Percentiles rank a stretch among this genome's conserved stretches.
Evolutionary conservation across 2,113 vertebrate species (phyloP).

Genomic region (Toxotes jaculatrix): DNA sequence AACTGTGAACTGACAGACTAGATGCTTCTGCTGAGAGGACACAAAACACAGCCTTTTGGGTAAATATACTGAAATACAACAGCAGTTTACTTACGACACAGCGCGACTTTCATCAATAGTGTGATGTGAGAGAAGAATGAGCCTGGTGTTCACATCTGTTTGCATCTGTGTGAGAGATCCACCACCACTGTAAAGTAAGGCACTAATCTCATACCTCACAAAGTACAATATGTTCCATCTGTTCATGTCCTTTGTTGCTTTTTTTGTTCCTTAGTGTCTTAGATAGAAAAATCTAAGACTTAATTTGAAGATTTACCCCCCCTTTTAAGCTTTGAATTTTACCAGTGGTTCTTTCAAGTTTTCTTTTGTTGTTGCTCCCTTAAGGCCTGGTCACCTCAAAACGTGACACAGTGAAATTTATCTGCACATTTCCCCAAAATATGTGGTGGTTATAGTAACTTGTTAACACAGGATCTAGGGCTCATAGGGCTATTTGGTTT

Average conservation of each 20-base stretch:
- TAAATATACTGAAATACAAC: constrained; percentile 18
- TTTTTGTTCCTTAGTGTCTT: neutral
- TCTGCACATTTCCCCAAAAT: neutral
- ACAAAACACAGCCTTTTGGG: neutral
- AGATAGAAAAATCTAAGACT: neutral
- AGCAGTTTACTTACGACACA: neutral
- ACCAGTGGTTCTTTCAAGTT: neutral
- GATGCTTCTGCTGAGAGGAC: constrained; percentile 16
- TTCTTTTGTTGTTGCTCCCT: neutral
- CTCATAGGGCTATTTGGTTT: neutral
- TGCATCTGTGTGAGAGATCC: neutral
- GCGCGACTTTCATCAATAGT: neutral
- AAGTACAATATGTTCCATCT: neutral
- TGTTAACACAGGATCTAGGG: neutral
- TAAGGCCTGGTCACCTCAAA: neutral
- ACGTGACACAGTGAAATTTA: neutral
- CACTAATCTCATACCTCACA: neutral
- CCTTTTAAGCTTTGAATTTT: neutral
- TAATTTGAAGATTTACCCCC: too few species aligned
- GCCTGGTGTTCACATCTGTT: neutral
- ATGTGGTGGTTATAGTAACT: neutral
- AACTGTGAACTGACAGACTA: constrained; percentile 27
- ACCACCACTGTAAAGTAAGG: neutral
- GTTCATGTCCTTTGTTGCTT: neutral
- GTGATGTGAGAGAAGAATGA: neutral